Evolutionary conservation across 2,113 vertebrate genomes (phyloP).

Genomic region (Perca flavescens): DNA sequence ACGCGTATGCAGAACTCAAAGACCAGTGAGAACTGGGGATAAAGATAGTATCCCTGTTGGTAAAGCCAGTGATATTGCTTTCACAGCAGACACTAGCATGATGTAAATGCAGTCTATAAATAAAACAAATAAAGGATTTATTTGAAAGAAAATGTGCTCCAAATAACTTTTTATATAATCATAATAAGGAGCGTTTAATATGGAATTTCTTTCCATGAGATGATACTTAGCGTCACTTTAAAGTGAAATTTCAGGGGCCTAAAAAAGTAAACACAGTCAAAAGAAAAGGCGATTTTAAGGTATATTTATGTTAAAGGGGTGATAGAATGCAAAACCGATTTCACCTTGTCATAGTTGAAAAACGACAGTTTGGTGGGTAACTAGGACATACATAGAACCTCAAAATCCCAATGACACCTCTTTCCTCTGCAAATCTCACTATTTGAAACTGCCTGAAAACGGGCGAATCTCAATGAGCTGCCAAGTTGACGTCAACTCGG

Average conservation of each 20-base stretch:
- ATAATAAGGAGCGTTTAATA: neutral
- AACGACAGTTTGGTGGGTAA: too few relatives aligned
- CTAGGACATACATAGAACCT: too few relatives aligned
- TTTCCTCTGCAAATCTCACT: too few relatives aligned
- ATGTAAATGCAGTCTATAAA: constrained; percentile 27
- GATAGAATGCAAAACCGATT: too few relatives aligned
- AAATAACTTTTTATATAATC: neutral
- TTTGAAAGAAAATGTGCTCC: neutral
- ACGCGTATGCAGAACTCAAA: constrained; percentile 43
- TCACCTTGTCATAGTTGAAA: too few relatives aligned
- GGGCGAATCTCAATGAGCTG: too few relatives aligned
- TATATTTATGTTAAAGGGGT: neutral
- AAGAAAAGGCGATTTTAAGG: neutral
- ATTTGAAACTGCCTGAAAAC: too few relatives aligned
- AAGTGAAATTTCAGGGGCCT: neutral
- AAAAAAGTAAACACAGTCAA: neutral
- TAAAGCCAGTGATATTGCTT: constrained; percentile 35
- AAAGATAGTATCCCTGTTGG: constrained; percentile 46
- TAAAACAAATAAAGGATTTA: neutral
- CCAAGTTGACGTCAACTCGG: too few relatives aligned
- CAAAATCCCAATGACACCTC: too few relatives aligned
- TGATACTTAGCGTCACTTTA: neutral
- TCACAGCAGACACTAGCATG: constrained; percentile 32
- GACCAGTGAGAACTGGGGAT: constrained; percentile 40
- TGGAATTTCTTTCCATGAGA: neutral